Conservation (phyloP, 2,797 vertebrate genomes). For the Catamblyrhynchus diadema region DNA sequence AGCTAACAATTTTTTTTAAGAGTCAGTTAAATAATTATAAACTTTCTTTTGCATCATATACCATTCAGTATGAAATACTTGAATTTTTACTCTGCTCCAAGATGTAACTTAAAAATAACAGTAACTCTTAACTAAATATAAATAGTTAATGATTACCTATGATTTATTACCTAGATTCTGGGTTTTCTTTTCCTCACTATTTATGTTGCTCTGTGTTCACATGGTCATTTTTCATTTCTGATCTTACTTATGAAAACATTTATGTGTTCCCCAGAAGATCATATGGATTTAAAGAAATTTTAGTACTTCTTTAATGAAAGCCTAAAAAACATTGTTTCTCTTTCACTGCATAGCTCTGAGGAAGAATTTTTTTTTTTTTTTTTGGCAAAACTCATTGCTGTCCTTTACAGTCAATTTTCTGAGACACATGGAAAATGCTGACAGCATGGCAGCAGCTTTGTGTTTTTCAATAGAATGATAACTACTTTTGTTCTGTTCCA, state of each 20-base stretch:
- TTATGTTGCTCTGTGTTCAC: background rate
- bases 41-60: background rate
- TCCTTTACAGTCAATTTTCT: conserved; percentile 26
- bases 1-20: background rate
- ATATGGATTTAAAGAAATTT: background rate
- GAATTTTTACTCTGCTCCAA: background rate
- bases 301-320: background rate
- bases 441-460: conserved; percentile 9
- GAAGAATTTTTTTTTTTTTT: background rate
- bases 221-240: background rate
- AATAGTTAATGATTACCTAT: background rate
- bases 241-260: background rate
- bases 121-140: background rate
- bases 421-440: conserved; percentile 6
- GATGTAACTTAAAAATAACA: background rate
- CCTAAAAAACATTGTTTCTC: background rate
- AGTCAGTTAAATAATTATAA: background rate
- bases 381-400: background rate
- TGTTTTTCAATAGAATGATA: background rate
- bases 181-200: background rate
- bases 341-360: background rate
- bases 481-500: background rate
- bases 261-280: background rate
- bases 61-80: background rate
- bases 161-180: background rate